Base-by-base conservation (phyloP, 2,797 vertebrate genomes). In the Leptoclinus maculatus region DNA sequence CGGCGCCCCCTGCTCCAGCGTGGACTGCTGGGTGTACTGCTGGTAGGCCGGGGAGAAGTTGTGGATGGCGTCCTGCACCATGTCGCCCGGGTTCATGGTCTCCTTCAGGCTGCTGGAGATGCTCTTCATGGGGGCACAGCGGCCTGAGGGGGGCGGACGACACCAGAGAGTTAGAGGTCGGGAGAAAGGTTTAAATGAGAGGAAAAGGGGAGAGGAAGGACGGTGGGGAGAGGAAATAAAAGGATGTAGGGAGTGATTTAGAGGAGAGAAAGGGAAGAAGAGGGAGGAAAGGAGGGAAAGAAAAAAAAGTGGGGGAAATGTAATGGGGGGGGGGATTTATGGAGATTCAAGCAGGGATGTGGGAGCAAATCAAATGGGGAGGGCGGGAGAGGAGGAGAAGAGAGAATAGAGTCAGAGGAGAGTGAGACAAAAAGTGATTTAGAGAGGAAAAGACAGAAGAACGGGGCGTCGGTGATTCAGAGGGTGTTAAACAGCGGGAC, bases 11-110 rank as follows among this genome's bases (percentile, higher is more conserved):
- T 93, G 95, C 93, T 99, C 98, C 94, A 98, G 93, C 0, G 97
- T 99, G 3, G 98, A 96, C 94, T 99, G 98, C 88, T 99, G 98
- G 0, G 98, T 99, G 94, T 99, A 99, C 94, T 99, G 98, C 95
- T 99, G 98, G 95, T 99, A 99, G 66, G 98, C 98, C 0, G 98
- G 98, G 0, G 98, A 99, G 94, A 99, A 99, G 95, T 99, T 99
- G 89, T 99, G 97, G 94, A 99, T 99, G 38, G 98, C 98, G 0
- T 99, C 98, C 83, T 99, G 98, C 69, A 99, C 98, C 59, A 99
- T 99, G 94, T 99, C 98, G 0, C 98, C 97, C 0, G 98, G 98
- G 93, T 95, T 99, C 96, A 99, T 99, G 43, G 98, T 99, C 93
- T 99, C 98, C 90, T 99, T 99, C 86, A 99, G 96, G 95, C 98